phyloP scores from a whole-genome alignment of 2,113 vertebrate genomes.

The Eublepharis macularius region DNA sequence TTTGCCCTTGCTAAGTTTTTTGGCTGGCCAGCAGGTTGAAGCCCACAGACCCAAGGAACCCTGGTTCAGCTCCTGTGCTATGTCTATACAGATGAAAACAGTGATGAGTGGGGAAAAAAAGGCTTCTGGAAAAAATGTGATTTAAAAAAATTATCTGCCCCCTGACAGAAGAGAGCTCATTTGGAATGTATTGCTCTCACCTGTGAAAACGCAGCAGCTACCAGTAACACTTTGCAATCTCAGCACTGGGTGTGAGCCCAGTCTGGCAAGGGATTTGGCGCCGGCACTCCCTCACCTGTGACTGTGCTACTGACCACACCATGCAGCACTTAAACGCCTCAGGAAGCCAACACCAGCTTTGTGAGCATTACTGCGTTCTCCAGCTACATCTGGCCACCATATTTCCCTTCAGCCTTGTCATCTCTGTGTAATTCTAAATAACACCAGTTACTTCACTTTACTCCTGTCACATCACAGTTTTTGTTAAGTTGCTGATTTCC shows the following conservation, averaged over 20 bases:
- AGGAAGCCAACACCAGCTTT: conserved; percentile 31
- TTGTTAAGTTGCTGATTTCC: conserved; percentile 57
- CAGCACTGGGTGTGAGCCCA: conserved; percentile 13
- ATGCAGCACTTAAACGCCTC: not conserved
- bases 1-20: too few relatives aligned
- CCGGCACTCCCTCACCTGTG: conserved; percentile 1
- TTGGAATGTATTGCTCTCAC: not conserved
- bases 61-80: too few relatives aligned
- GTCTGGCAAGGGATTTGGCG: conserved; percentile 20
- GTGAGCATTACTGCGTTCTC: conserved; percentile 27
- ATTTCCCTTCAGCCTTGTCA: conserved; percentile 58
- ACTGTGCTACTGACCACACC: not conserved
- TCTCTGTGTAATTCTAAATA: conserved; percentile 65
- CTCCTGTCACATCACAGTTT: conserved; percentile 43
- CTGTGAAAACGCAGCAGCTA: not conserved
- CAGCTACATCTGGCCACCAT: conserved; percentile 66
- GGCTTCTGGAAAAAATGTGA: not conserved
- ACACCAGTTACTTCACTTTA: conserved; percentile 65
- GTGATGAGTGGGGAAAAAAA: not conserved
- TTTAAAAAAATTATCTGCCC: not conserved
- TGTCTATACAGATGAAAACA: not conserved
- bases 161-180: not conserved
- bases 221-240: not conserved
- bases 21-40: too few relatives aligned
- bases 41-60: not conserved